Percentiles rank a stretch among this genome's conserved stretches.
phyloP scores from a whole-genome alignment of 2,113 vertebrate species.

The Struthio camelus region DNA sequence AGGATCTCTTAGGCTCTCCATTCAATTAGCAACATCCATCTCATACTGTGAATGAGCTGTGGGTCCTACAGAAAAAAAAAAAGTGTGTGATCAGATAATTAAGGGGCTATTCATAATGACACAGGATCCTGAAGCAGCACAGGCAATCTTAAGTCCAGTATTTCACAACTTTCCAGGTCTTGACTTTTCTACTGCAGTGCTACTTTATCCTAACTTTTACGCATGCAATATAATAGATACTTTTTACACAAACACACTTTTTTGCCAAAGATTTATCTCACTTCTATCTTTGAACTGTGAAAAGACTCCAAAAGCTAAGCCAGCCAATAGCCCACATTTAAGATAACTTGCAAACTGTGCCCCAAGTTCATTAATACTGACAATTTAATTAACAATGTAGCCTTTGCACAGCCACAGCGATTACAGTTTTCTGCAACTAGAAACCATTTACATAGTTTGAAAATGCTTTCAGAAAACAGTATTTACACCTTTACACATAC shows the following conservation, averaged over 20 bases:
- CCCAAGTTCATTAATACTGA: neutral
- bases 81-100: neutral
- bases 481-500: neutral
- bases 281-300: neutral
- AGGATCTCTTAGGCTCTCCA: neutral
- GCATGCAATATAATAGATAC: neutral
- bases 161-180: neutral
- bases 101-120: neutral
- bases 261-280: neutral
- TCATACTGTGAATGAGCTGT: neutral
- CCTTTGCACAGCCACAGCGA: neutral
- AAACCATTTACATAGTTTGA: neutral
- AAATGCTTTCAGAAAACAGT: neutral
- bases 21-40: neutral
- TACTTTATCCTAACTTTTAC: neutral
- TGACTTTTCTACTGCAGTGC: neutral
- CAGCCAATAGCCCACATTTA: neutral
- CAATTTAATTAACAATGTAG: neutral
- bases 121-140: neutral
- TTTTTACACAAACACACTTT: neutral
- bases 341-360: neutral
- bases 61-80: neutral
- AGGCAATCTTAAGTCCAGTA: neutral
- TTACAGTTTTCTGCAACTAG: neutral
- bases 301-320: neutral